A percentile compares a stretch with the other conserved stretches of the same genome.
phyloP scores from a whole-genome alignment of 1,140 invertebrate species.

The Sarcophaga peregrina region DNA sequence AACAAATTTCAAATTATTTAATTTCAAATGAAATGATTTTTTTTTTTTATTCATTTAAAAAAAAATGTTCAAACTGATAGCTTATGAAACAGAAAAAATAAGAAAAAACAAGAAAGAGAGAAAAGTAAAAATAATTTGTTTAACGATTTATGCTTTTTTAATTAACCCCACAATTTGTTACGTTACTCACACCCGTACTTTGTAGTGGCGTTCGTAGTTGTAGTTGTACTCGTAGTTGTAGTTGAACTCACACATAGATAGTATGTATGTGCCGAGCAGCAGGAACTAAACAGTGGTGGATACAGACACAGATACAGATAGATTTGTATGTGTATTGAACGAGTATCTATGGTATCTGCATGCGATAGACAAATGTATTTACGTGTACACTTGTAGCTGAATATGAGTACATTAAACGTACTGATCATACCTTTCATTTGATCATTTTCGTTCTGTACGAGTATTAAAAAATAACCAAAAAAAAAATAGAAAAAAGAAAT shows the following conservation, averaged over 20 bases:
- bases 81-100: conserved; percentile 7
- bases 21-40: conserved; percentile 14
- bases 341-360: no score
- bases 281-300: background rate
- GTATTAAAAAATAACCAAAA: no score
- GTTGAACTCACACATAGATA: no score
- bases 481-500: no score
- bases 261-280: no score
- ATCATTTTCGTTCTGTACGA: no score
- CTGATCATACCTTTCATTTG: no score
- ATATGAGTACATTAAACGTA: no score
- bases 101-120: background rate
- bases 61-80: background rate
- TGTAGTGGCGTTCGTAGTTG: conserved; percentile 28
- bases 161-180: conserved; percentile 66
- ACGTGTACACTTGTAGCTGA: no score
- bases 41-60: background rate
- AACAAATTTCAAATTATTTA: conserved; percentile 3
- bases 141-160: conserved; percentile 66
- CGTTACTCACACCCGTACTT: conserved; percentile 54
- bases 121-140: conserved; percentile 48
- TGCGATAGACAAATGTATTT: no score
- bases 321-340: background rate
- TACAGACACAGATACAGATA: background rate
- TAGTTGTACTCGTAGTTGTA: background rate